Evolutionary conservation across 2,888 invertebrate genomes (phyloP).

Genomic region (Catocala fraxini): DNA sequence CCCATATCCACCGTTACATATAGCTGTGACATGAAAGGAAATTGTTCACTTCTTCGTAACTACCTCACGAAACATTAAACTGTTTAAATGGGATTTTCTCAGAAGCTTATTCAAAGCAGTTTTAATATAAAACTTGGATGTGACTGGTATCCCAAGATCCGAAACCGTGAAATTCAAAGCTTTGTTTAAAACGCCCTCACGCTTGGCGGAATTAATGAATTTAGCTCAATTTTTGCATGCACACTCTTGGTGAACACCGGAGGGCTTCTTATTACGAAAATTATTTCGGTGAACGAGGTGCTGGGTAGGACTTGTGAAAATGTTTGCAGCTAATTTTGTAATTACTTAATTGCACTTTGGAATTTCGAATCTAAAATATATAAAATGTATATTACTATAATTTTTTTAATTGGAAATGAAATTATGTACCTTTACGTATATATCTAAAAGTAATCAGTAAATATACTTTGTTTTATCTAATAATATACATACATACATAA

Average conservation of each 20-base stretch:
- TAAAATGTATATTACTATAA: too few relatives aligned
- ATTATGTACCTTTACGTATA: too few relatives aligned
- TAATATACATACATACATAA: too few relatives aligned
- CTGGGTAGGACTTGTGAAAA: not conserved
- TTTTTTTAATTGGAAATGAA: too few relatives aligned
- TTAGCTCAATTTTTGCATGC: conserved; percentile 7
- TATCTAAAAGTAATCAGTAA: too few relatives aligned
- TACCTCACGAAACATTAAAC: conserved; percentile 26
- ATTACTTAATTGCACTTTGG: too few relatives aligned
- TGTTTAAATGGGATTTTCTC: conserved; percentile 21
- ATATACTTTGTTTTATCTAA: too few relatives aligned
- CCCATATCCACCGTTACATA: not conserved
- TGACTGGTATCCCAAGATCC: conserved; percentile 4
- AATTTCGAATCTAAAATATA: too few relatives aligned
- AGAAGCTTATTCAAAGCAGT: conserved; percentile 25
- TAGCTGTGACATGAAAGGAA: conserved; percentile 15
- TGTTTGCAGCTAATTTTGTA: too few relatives aligned
- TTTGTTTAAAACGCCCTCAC: conserved; percentile 21
- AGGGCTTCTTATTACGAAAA: conserved; percentile 15
- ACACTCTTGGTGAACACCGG: not conserved
- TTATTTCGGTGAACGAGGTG: conserved; percentile 7
- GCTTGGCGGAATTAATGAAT: conserved; percentile 19
- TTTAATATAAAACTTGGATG: conserved; percentile 21
- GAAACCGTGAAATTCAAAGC: conserved; percentile 20
- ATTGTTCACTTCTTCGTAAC: conserved; percentile 13